Base-by-base conservation (phyloP, 2,797 vertebrate genomes). In the Sebastes steindachneri region DNA sequence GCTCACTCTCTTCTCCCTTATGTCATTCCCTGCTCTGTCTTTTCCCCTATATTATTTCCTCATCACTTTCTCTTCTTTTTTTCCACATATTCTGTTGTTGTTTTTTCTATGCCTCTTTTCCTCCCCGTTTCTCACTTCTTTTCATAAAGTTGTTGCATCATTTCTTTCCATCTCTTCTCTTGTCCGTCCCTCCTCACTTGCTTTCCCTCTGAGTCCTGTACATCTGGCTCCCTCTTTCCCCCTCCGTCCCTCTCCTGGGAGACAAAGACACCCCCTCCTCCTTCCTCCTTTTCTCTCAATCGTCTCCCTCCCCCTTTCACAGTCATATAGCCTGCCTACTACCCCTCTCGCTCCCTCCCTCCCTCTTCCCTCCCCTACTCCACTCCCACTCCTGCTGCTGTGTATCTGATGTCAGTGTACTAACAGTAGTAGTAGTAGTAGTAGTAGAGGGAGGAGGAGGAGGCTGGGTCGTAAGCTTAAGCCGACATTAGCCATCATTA, bases 401-500 rank as follows among this genome's bases (percentile, higher is more conserved):
- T 83, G 79, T 74, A 14, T 82, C 12, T 68, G 72, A 82, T 88
- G 67, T 76, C 37, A 64, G 83, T 72, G 75, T 92, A 65, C 80
- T 64, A 76, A 79, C 29, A 31, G 78, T 69, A 75, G 87, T 81
- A 31, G 82, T 81, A 31, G 82, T 83, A 55, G 86, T 86, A 82
- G 86, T 87, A 82, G 86, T 57, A 65, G 77, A 67, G 82, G 79
- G 79, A 88, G 85, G 80, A 63, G 77, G 85, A 84, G 86, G 79
- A 87, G 80, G 80, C 77, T 60, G 67, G 68, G 41, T 68, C 85
- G 62, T 84, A 74, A 89, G 75, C 73, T 86, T 89, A 87, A 90
- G 81, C 84, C 63, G 64, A 88, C 81, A 68, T 92, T 75, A 87
- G 75, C 81, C 78, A 77, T 93, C 86, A 86, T 83, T 85, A 88